phyloP scores from a whole-genome alignment of 2,113 vertebrate genomes.

The Oncorhynchus kisutch region DNA sequence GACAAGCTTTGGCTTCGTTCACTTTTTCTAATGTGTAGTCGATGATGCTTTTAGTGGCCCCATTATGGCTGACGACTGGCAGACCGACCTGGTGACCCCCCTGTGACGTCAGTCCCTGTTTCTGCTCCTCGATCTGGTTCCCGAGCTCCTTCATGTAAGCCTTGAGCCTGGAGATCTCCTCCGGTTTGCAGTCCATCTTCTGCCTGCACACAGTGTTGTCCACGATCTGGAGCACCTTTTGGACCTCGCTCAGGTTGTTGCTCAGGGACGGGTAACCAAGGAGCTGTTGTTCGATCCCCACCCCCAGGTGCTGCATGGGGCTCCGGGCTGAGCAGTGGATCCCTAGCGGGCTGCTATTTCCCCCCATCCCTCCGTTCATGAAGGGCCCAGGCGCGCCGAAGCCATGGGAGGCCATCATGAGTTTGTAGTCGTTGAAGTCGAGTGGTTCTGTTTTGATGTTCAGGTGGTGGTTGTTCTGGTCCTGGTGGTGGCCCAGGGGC shows the following conservation, averaged over 20 bases:
- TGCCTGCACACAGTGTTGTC: constrained; percentile 99
- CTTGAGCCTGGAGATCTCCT: constrained; percentile 96
- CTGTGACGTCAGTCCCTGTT: constrained; percentile 78
- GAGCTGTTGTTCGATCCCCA: constrained; percentile 87
- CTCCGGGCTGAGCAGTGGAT: constrained; percentile 85
- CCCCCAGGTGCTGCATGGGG: constrained; percentile 91
- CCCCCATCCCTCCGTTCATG: constrained; percentile 91
- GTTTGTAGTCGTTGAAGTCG: constrained; percentile 98
- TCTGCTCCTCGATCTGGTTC: constrained; percentile 92
- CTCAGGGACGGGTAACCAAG: constrained; percentile 86
- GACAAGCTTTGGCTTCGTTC: constrained; percentile 99
- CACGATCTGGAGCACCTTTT: constrained; percentile 98
- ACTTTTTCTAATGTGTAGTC: constrained; percentile 99
- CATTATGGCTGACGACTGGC: constrained; percentile 97
- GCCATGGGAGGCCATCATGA: constrained; percentile 93
- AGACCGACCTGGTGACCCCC: constrained; percentile 84
- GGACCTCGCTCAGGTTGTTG: constrained; percentile 97
- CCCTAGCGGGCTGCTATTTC: constrained; percentile 87
- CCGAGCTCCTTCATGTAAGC: constrained; percentile 98
- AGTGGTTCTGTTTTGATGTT: constrained; percentile 99
- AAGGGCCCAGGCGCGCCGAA: constrained; percentile 87
- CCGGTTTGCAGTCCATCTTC: constrained; percentile 99
- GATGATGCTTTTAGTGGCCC: constrained; percentile 99
- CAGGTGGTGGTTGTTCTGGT: constrained; percentile 89
- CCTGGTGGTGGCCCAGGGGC: constrained; percentile 85